These are phyloP conservation scores for Eulemur coronatus DNA, from an alignment of 2,797 vertebrate genomes.

Conservation along the genomic window DNA sequence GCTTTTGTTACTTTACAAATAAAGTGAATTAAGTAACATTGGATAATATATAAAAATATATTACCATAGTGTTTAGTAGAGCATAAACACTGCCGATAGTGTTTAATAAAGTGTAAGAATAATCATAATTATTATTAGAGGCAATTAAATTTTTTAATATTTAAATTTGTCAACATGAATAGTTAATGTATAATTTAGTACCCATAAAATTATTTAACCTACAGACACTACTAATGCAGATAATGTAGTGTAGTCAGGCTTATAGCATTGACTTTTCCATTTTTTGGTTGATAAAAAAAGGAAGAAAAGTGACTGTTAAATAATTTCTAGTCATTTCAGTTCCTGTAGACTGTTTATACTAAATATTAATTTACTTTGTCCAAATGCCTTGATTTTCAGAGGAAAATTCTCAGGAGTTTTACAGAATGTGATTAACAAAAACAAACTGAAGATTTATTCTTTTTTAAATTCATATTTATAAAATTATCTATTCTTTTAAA, in stretches of 20 bases:
- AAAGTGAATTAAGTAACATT: neutral
- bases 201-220: neutral
- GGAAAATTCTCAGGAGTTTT: neutral
- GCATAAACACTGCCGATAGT: neutral
- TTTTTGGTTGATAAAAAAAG: neutral
- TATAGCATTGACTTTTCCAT: neutral
- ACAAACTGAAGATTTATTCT: neutral
- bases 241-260: neutral
- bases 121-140: neutral
- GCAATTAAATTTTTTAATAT: neutral
- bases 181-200: neutral
- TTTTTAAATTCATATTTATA: neutral
- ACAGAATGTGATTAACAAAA: neutral
- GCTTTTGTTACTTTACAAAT: neutral
- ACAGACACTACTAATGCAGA: neutral
- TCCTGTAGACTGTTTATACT: neutral
- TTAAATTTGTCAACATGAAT: neutral
- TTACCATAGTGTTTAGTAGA: neutral
- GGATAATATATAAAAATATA: neutral
- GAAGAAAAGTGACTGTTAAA: neutral
- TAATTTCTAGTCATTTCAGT: neutral
- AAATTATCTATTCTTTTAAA: neutral
- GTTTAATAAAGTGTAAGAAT: neutral
- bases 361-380: slow-evolving; percentile 18
- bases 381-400: neutral